Evolutionary conservation across 1,140 invertebrate species (phyloP), one percentile per base, ranked within the genome.

Genomic region (Brachionus asplanchnoidis): DNA sequence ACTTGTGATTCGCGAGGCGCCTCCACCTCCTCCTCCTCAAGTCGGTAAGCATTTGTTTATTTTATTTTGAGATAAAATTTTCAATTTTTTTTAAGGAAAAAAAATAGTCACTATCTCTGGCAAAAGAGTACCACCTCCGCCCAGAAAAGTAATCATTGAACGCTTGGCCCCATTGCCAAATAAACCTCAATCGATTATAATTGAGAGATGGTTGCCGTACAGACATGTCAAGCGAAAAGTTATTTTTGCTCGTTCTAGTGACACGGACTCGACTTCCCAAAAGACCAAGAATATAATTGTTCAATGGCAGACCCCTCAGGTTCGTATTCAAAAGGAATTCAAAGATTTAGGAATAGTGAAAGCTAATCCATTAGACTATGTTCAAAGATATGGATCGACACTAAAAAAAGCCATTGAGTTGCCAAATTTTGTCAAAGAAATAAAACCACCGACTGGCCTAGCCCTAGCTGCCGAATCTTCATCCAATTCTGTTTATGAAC

Each of bases 171-270:
- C 84, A 2, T 32, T 85, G 36, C 84, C 84, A 17, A 44, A 8
- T 40, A 85, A 85, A n/a, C 84, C 84, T 28, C 73, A 79, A 70
- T 60, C 73, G n/a, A 44, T 85, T 0, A 85, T 85, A 9, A 79
- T 85, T 8, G 84, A 85, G 46, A 26, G 73, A 66, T 85, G 84
- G 84, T 20, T 85, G n/a, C 84, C 84, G 20, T 85, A 85, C 46
- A 26, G 60, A 80, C 28, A 46, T 46, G 42, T 36, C n/a, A 65
- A 85, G 32, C 73, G 73, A 40, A 73, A 50, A n/a, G 77, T 85
- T 70, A 79, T 85, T 26, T 84, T 53, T 75, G 46, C 44, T 20
- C 42, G 46, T 23, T 46, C 65, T n/a, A 44, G 26, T 42, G 53
- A 60, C 11, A 82, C 2, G 14, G 73, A 77, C 8, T 42, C 42